These are phyloP conservation scores for Bradynema listronoti DNA, from an alignment of 1,140 invertebrate species.

Conservation along the genomic window DNA sequence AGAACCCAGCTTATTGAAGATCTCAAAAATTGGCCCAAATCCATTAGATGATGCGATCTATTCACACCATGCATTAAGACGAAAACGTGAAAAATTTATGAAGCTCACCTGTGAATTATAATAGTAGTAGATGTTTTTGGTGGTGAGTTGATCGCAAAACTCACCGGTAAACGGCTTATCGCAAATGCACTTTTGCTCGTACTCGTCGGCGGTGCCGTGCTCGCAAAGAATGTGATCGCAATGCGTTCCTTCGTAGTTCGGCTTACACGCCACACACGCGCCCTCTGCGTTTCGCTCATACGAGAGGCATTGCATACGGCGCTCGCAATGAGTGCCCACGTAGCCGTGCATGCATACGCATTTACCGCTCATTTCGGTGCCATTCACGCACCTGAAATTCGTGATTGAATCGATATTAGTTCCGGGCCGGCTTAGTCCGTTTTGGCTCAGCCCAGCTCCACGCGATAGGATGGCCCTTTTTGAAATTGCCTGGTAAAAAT, in stretches of 20 bases:
- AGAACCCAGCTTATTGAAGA: too few species aligned
- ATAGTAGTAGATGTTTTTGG: slow-evolving; percentile 40
- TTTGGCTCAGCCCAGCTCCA: background rate
- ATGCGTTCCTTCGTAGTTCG: slow-evolving; percentile 29
- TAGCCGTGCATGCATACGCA: slow-evolving; percentile 36
- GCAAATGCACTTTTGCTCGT: slow-evolving; percentile 34
- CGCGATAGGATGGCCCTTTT: background rate
- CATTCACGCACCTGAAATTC: slow-evolving; percentile 24
- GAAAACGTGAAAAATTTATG: slow-evolving; percentile 4
- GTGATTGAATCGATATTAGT: background rate
- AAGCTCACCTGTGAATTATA: slow-evolving; percentile 41
- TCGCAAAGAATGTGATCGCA: slow-evolving; percentile 39
- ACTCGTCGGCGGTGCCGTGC: slow-evolving; percentile 30
- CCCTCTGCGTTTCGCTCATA: slow-evolving; percentile 40
- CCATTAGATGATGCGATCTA: background rate
- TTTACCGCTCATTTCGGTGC: slow-evolving; percentile 22
- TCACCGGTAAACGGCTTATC: slow-evolving; percentile 33
- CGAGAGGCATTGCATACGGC: slow-evolving; percentile 34
- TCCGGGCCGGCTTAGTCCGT: background rate
- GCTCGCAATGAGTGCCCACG: slow-evolving; percentile 43
- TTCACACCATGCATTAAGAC: background rate
- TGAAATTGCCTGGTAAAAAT: too few species aligned
- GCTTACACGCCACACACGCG: slow-evolving; percentile 38
- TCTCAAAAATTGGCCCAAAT: too few species aligned
- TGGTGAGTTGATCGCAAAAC: slow-evolving; percentile 41